phyloP scores from a whole-genome alignment of 2,888 invertebrate species.

The Merodon equestris region DNA sequence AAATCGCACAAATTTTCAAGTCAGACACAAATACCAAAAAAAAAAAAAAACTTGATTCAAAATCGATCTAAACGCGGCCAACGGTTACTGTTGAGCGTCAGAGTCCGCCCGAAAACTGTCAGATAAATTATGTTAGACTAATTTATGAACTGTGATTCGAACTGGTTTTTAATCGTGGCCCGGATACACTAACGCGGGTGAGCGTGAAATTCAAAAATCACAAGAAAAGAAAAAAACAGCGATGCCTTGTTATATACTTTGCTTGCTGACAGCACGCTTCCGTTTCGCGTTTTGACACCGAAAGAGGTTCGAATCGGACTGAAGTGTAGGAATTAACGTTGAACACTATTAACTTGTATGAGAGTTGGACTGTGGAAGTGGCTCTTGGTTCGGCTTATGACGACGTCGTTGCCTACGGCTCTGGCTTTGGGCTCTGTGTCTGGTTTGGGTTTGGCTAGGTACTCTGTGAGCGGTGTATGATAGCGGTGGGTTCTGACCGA shows the following conservation, averaged over 20 bases:
- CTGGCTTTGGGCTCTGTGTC: slow-evolving; percentile 19
- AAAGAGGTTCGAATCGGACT: slow-evolving; percentile 64
- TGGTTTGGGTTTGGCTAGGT: not conserved
- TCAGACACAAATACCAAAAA: no score
- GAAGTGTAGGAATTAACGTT: slow-evolving; percentile 61
- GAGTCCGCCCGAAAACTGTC: not conserved
- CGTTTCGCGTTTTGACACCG: slow-evolving; percentile 62
- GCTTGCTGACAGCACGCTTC: slow-evolving; percentile 33
- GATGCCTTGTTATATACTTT: not conserved
- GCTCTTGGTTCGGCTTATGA: slow-evolving; percentile 24
- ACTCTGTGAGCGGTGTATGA: slow-evolving; percentile 1
- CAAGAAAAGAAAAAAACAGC: not conserved
- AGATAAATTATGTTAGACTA: slow-evolving; percentile 28
- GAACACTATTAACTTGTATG: slow-evolving; percentile 59
- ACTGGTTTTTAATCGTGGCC: slow-evolving; percentile 1
- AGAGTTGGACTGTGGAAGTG: slow-evolving; percentile 29
- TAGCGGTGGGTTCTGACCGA: slow-evolving; percentile 1
- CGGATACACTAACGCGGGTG: no score
- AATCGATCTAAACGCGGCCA: slow-evolving; percentile 3
- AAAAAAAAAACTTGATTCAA: no score
- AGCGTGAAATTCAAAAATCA: not conserved
- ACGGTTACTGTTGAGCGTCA: slow-evolving; percentile 18
- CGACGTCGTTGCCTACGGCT: not conserved
- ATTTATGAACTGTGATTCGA: slow-evolving; percentile 3
- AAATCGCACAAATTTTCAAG: no score